Conservation (phyloP, 2,113 vertebrate species). For the Aegotheles bennettii region DNA sequence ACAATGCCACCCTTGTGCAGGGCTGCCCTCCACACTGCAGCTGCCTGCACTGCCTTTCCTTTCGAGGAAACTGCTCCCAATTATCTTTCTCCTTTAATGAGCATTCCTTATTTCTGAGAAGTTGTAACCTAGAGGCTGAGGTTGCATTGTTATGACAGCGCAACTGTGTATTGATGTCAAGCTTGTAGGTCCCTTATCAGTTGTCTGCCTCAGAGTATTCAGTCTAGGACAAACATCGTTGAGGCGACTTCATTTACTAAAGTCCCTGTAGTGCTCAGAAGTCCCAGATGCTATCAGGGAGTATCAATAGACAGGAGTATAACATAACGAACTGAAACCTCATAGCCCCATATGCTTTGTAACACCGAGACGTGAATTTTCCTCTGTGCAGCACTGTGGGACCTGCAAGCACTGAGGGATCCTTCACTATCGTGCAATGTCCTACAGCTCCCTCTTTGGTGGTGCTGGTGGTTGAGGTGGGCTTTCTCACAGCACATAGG, state of each 20-base stretch:
- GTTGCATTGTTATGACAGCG: not conserved
- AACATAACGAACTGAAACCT: constrained; percentile 38
- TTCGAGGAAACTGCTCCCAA: not conserved
- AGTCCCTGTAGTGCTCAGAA: constrained; percentile 6
- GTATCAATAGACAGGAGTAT: constrained; percentile 25
- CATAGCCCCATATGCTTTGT: constrained; percentile 6
- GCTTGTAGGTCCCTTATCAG: constrained; percentile 40
- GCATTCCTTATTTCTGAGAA: constrained; percentile 14
- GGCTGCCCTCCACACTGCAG: not conserved
- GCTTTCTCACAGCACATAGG: not conserved
- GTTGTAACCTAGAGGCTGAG: not conserved
- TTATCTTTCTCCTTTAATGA: not conserved
- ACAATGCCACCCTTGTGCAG: not conserved
- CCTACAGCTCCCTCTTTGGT: not conserved
- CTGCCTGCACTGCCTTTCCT: not conserved
- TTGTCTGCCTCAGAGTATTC: not conserved
- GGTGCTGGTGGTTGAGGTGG: not conserved
- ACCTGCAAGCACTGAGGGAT: not conserved
- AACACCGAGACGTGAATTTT: not conserved
- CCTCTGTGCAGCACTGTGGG: not conserved
- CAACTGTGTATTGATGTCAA: constrained; percentile 36
- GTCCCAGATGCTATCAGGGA: constrained; percentile 60
- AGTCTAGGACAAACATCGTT: not conserved
- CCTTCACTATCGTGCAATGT: not conserved
- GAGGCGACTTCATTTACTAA: not conserved